Evolutionary conservation across 2,113 vertebrate species (phyloP), one percentile per base, ranked within the genome.

Genomic region (Takifugu bimaculatus): DNA sequence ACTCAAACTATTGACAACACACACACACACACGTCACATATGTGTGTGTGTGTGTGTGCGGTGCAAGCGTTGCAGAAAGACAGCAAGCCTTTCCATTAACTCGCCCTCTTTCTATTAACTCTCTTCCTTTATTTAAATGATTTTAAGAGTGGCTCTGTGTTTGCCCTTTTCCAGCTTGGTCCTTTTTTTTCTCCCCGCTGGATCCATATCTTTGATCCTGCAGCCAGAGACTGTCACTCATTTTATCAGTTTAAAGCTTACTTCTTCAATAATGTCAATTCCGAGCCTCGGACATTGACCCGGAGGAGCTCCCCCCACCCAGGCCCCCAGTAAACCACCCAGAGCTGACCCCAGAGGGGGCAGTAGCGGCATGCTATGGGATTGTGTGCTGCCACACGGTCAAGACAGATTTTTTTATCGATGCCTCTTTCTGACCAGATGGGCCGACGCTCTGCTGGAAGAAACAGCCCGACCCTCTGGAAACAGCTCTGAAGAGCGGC

Each of bases 151-250:
- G 68, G 54, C 55, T 70, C 75, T 72, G 43, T 70, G 67, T 74
- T 68, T 70, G 79, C 54, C 25, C 70, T 78, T 78, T 70, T 82
- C 66, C 57, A 74, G 65, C 65, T 79, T 51, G 63, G 20, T 20
- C 20, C 63, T 71, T 70, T 81, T 83, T 54, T 32, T 82, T 68
- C 32, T 70, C 29, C 63, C 60, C 66, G 29, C 54, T 75, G 73
- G 71, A 91, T 90, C 90, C 72, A 91, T 90, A 86, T 79, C 62
- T 89, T 91, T 84, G 88, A 90, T 90, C 85, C 60, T 68, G 63
- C 71, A 79, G 77, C 79, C 78, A 78, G 79, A 79, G 68, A 78
- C 87, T 88, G 87, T 87, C 88, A 87, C 71, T 88, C 80, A 88
- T 90, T 89, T 88, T 89, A 86, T 89, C 90, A 87, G 84, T 62